Evolutionary conservation across 2,888 invertebrate genomes (phyloP), one percentile per base, ranked within the genome.

Genomic region (Heliconius ethilla): DNA sequence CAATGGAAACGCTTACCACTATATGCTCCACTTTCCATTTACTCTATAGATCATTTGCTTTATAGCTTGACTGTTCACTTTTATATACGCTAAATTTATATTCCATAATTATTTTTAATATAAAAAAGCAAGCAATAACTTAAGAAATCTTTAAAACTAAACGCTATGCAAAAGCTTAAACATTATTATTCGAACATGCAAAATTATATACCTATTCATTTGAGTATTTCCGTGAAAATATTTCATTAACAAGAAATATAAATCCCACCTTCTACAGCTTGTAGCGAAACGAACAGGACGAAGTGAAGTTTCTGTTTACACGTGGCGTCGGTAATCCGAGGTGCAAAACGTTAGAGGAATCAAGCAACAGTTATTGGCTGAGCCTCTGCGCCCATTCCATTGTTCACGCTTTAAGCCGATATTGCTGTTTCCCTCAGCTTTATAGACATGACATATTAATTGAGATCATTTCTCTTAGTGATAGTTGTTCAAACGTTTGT

Each of bases 331-430:
- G 88, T 90, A 90, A 91, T 89, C 88, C 87, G 87, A 89, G 89
- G 88, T 89, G 89, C 87, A 86, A 88, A 86, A 83, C 86, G 87
- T 85, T 85, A 83, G 85, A 85, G 84, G 88, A 88, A 90, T 89
- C 85, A 90, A 90, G 91, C 91, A 91, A 90, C 89, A 85, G 88
- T 89, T 89, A 89, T 87, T 87, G 88, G 85, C 86, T 84, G 75
- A 76, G 77, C 73, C 75, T 73, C 70, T 74, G 70, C 77, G 78
- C 72, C 73, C 72, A 75, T 63, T 74, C 78, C 70, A 81, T 81
- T 81, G 81, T 81, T 81, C 77, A 66, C 62, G 69, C 67, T 51
- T 80, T 78, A 72, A 81, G 66, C 78, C 76, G 76, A 79, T 75
- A 75, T 80, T 77, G 73, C 75, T 70, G 66, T 77, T 78, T 78